A percentile compares a stretch with the other conserved stretches of the same genome.
phyloP scores from a whole-genome alignment of 2,113 vertebrate species.

The Hippopotamus amphibius region DNA sequence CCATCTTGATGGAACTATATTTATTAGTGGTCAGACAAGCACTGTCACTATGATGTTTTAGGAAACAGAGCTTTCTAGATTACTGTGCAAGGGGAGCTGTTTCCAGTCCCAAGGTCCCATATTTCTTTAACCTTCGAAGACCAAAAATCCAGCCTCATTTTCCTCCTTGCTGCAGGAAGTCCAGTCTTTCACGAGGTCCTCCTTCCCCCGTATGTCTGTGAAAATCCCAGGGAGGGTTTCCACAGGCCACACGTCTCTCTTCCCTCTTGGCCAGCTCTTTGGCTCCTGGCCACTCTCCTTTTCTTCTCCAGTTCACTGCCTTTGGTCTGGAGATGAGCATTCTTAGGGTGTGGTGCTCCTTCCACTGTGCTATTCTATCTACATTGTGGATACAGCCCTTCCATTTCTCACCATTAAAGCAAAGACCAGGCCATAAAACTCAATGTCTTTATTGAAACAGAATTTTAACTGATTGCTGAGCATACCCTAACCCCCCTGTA shows the following conservation, averaged over 20 bases:
- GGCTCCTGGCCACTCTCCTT: background rate
- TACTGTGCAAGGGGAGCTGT: background rate
- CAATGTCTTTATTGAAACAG: background rate
- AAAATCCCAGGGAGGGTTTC: background rate
- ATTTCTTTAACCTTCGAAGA: background rate
- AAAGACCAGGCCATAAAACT: background rate
- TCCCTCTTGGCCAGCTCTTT: background rate
- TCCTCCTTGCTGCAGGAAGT: background rate
- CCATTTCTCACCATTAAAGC: background rate
- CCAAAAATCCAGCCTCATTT: background rate
- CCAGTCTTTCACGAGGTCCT: background rate
- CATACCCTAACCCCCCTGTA: rapidly evolving
- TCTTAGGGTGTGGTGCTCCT: background rate
- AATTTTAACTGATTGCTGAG: background rate
- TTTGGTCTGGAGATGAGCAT: background rate
- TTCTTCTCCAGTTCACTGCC: background rate
- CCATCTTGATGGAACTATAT: background rate
- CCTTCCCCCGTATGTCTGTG: background rate
- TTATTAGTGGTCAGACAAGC: background rate
- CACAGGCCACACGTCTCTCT: background rate
- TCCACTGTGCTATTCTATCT: background rate
- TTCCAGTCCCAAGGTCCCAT: background rate
- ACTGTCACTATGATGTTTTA: background rate
- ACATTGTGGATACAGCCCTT: background rate
- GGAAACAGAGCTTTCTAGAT: background rate